phyloP scores from a whole-genome alignment of 2,888 invertebrate species.

The Cerceris rybyensis region DNA sequence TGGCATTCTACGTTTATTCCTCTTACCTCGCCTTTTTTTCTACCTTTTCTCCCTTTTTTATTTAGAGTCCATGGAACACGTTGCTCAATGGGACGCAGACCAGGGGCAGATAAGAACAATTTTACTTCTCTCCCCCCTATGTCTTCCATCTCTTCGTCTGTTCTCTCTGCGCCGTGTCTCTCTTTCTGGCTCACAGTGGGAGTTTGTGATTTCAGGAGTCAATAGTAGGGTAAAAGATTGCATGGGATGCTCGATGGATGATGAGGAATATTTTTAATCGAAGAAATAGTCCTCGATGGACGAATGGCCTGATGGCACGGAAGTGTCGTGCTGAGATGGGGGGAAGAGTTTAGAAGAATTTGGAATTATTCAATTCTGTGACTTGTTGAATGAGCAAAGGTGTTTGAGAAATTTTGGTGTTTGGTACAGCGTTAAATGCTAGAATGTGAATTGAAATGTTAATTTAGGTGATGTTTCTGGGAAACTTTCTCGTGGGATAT shows the following conservation, averaged over 20 bases:
- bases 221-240: conserved; percentile 55
- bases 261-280: conserved; percentile 46
- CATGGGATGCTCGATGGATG: conserved; percentile 30
- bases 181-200: conserved; percentile 30
- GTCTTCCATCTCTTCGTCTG: too few relatives aligned
- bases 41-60: conserved; percentile 36
- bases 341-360: not conserved
- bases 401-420: too few relatives aligned
- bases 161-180: not conserved
- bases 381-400: too few relatives aligned
- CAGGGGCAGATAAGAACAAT: conserved; percentile 52
- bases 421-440: too few relatives aligned
- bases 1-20: conserved; percentile 23
- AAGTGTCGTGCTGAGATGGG: not conserved
- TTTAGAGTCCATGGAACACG: conserved; percentile 60
- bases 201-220: conserved; percentile 52
- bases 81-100: conserved; percentile 58
- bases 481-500: too few relatives aligned
- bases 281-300: conserved; percentile 2
- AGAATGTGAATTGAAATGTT: too few relatives aligned
- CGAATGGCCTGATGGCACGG: not conserved
- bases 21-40: conserved; percentile 24
- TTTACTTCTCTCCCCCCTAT: conserved; percentile 11
- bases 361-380: not conserved
- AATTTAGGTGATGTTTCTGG: too few relatives aligned